Evolutionary conservation across 2,113 vertebrate species (phyloP), one percentile per base, ranked within the genome.

Genomic region (Raphicerus campestris): DNA sequence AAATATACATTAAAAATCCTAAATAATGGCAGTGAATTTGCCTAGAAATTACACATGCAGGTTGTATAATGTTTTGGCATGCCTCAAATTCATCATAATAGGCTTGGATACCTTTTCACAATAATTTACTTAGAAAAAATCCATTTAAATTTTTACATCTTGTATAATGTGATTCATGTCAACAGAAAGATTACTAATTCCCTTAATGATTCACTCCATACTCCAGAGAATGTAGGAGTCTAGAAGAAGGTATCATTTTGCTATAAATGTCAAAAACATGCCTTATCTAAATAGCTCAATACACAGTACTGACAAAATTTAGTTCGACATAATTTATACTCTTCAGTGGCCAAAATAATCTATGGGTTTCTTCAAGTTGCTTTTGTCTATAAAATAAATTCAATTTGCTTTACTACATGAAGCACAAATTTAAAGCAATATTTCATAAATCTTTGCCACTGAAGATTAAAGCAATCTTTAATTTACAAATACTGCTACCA

Each of bases 381-480:
- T 98, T 98, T 99, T 99, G 98, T 99, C 98, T 98, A 86, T 98
- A 98, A 98, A 98, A 98, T 97, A 98, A 98, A 98, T 97, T 98
- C 98, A 96, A 97, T 98, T 98, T 98, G 93, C 97, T 98, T 97
- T 98, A 98, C 91, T 97, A 94, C 95, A 98, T 97, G 94, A 98
- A 98, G 83, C 92, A 98, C 86, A 98, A 91, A 98, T 98, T 98
- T 98, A 97, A 98, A 98, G 96, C 96, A 98, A 86, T 98, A 97
- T 98, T 98, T 98, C 96, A 98, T 98, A 98, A 99, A 98, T 98
- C 97, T 98, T 92, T 98, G 98, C 98, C 98, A 60, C 93, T 96
- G 96, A 97, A 98, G 94, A 98, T 99, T 98, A 98, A 98, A 98
- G 80, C 96, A 98, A 98, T 98, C 94, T 98, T 98, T 98, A 98